Base-by-base conservation (phyloP, 2,888 invertebrate genomes). In the Agrotis clavis region DNA sequence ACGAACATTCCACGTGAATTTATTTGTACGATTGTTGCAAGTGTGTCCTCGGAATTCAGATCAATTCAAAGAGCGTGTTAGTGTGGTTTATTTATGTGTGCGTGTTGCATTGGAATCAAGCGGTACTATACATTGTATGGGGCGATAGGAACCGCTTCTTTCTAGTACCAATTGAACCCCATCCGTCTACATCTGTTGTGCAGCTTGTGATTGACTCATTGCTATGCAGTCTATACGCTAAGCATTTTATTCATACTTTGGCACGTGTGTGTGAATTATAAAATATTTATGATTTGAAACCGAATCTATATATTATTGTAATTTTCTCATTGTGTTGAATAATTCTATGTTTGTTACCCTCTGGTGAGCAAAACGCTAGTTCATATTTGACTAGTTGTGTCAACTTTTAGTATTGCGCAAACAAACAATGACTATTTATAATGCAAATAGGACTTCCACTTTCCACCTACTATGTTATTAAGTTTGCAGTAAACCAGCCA, bases 121-220 rank as follows among this genome's bases (percentile, higher is more conserved):
- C 71, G 18, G 60, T 76, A 61, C 56, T 19, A 50, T 48, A 47
- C 54, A 72, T 73, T 78, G 68, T 73, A 73, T 48, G 30, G 19
- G 18, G 48, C 48, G 48, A 53, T 74, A 74, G 60, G 35, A 56
- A 70, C 68, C 53, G 67, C 69, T 69, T 73, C 48, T 74, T 79
- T 83, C 69, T 65, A 64, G 67, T 83, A 18, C 45, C 83, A 82
- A 82, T 82, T 79, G 73, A 82, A 73, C 59, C 68, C 57, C 59
- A 78, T 72, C 73, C 47, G 63, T 77, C 63, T 77, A 51, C 54
- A 66, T 68, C 48, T 53, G 69, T 69, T 57, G 48, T 50, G 53
- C 74, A 73, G 59, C 25, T 81, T 65, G 41, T 35, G 56, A 11
- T 67, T 2, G 18, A 74, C 19, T 41, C 54, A 64, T 59, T 50